These are phyloP conservation scores for Colostygia pectinataria DNA, from an alignment of 2,888 invertebrate genomes.

Conservation along the genomic window DNA sequence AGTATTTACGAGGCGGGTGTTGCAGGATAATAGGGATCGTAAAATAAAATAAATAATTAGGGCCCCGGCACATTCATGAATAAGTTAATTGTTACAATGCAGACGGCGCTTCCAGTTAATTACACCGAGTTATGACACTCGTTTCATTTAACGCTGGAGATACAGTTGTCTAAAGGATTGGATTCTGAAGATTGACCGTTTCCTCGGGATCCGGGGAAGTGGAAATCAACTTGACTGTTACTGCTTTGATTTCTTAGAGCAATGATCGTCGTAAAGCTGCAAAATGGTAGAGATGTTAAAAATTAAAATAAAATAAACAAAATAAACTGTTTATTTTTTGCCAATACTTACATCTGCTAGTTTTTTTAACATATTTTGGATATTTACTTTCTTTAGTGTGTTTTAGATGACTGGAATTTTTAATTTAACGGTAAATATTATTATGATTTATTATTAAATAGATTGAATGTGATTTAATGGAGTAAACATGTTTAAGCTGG, in stretches of 20 bases:
- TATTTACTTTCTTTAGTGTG: too few relatives aligned
- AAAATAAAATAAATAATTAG: slow-evolving; percentile 82
- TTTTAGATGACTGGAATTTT: too few relatives aligned
- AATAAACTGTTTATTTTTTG: too few relatives aligned
- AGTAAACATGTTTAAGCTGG: slow-evolving; percentile 14
- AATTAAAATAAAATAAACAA: too few relatives aligned
- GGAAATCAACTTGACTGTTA: slow-evolving; percentile 23
- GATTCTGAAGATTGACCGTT: slow-evolving; percentile 36
- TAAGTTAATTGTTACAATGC: slow-evolving; percentile 72
- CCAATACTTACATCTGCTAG: too few relatives aligned
- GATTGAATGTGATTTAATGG: too few relatives aligned
- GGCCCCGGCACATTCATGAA: slow-evolving; percentile 71
- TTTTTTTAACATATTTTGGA: too few relatives aligned
- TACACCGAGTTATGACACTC: slow-evolving; percentile 37
- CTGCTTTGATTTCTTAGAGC: slow-evolving; percentile 15
- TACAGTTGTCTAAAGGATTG: slow-evolving; percentile 40
- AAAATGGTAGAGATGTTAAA: too few relatives aligned
- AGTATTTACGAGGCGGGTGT: slow-evolving; percentile 72
- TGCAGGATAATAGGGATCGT: slow-evolving; percentile 74
- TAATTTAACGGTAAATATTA: too few relatives aligned
- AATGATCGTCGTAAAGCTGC: background rate
- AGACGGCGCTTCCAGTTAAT: slow-evolving; percentile 43
- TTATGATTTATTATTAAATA: too few relatives aligned
- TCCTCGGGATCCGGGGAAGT: slow-evolving; percentile 18
- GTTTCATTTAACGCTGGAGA: slow-evolving; percentile 35